Evolutionary conservation across 2,797 vertebrate genomes (phyloP), one percentile per base, ranked within the genome.

Genomic region (Sebastes melanostomus): DNA sequence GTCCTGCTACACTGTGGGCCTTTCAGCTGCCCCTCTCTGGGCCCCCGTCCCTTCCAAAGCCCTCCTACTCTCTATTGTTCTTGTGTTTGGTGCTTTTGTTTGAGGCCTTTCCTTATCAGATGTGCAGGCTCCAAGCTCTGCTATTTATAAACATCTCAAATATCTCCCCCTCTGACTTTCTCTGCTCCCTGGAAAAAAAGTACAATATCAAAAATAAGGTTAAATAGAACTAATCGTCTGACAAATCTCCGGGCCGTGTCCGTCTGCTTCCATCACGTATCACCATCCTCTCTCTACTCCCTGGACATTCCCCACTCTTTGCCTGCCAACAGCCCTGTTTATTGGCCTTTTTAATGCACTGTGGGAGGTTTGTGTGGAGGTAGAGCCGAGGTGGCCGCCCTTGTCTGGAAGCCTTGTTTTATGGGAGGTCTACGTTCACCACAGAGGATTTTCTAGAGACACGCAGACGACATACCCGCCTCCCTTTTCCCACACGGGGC

Each of bases 51-150:
- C 88, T 78, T 80, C 77, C 89, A 85, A 76, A 88, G 82, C 84
- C 84, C 88, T 92, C 86, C 87, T 88, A 90, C 93, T 91, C 83
- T 72, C 90, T 56, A 93, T 95, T 96, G 94, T 95, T 95, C 90
- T 86, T 80, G 55, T 90, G 84, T 88, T 91, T 86, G 83, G 68
- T 81, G 85, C 86, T 90, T 50, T 91, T 92, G 82, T 90, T 88
- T 82, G 84, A 91, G 84, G 90, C 76, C 70, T 86, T 80, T 81
- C 77, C 91, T 87, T 90, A 92, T 92, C 91, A 92, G 82, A 80
- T 87, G 79, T 60, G 66, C 77, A 75, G 73, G 62, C 83, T 79
- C 75, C 77, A 84, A 85, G 70, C 78, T 77, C 82, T 84, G 63
- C 82, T 80, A 79, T 80, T 86, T 81, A 87, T 85, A 88, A 92